Conservation (phyloP, 2,888 invertebrate genomes). For the Lordiphosa andalusiaca region DNA sequence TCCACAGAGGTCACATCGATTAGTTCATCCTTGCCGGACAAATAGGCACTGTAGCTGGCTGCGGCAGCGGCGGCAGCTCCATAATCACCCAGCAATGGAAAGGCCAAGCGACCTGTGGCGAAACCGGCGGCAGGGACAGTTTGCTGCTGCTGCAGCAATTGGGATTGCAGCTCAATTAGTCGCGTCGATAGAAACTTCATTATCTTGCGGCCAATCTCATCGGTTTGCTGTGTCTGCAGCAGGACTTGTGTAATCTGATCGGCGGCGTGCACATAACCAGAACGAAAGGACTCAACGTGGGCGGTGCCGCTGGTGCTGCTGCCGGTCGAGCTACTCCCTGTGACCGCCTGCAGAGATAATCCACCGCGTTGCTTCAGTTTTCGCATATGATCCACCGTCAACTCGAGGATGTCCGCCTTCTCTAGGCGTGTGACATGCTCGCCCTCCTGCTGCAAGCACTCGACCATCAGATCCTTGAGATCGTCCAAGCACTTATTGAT, state of each 20-base stretch:
- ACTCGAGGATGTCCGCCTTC: constrained; percentile 93
- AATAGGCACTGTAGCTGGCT: constrained; percentile 56
- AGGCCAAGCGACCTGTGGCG: constrained; percentile 37
- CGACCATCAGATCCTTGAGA: constrained; percentile 93
- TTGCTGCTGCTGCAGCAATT: constrained; percentile 60
- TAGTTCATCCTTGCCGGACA: constrained; percentile 64
- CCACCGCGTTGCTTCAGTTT: constrained; percentile 88
- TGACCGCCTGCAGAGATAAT: constrained; percentile 81
- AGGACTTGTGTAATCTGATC: constrained; percentile 93
- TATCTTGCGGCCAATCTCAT: constrained; percentile 82
- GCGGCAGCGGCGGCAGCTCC: constrained; percentile 54
- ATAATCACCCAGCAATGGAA: constrained; percentile 48
- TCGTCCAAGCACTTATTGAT: constrained; percentile 95
- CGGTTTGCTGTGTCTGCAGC: constrained; percentile 86
- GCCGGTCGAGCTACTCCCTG: constrained; percentile 19
- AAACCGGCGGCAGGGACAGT: constrained; percentile 33
- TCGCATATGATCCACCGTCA: constrained; percentile 92
- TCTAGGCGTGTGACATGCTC: constrained; percentile 94
- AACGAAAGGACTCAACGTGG: constrained; percentile 91
- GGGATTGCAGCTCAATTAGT: constrained; percentile 82
- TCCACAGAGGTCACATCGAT: constrained; percentile 77
- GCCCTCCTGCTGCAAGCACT: constrained; percentile 86
- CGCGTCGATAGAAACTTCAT: constrained; percentile 94
- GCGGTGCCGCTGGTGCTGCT: constrained; percentile 65
- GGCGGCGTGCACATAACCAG: constrained; percentile 93